Base-by-base conservation (phyloP, 2,888 invertebrate genomes). In the Chrysolina americana region DNA sequence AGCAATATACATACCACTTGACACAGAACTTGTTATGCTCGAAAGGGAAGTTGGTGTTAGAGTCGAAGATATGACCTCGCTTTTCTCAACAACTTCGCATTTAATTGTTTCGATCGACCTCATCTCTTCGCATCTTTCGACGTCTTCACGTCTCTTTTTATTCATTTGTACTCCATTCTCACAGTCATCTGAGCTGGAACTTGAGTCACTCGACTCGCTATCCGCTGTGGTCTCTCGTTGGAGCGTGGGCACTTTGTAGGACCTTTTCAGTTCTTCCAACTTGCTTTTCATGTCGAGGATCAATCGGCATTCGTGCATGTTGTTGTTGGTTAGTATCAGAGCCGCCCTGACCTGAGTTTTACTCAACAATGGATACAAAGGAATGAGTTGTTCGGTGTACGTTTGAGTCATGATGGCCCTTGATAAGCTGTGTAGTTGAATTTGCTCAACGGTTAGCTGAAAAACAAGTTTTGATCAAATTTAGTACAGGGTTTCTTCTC, bases 271-370 rank as follows among this genome's bases (percentile, higher is more conserved):
- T 23, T 64, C 21, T 13, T 41, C n/a, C n/a, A 75, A 41, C 50
- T 71, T 75, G 28, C 48, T n/a, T 68, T 76, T 76, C 15, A 71
- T 41, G 44, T 78, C 78, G 47, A 78, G 73, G 2, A 78, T 10
- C 50, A 78, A 47, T 4, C 75, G 69, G 41, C 75, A 70, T 70
- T 78, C 71, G 65, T 78, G 74, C 70, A 78, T 19, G 44, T 78
- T 74, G 68, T 78, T 78, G 19, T 78, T 72, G 5, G 75, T 44
- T 36, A 78, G 53, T 21, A 48, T 41, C 63, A 78, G 47, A 0
- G 76, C 78, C 11, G 76, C 76, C 53, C 36, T 66, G 41, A 78
- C 65, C 59, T 78, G 71, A 17, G 75, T 68, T 74, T 73, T 76
- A 11, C 56, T 75, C 10, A 78, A 65, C 19, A 63, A 21, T 6